A percentile compares a stretch with the other conserved stretches of the same genome.
phyloP scores from a whole-genome alignment of 2,797 vertebrate genomes.

The Lacerta agilis region DNA sequence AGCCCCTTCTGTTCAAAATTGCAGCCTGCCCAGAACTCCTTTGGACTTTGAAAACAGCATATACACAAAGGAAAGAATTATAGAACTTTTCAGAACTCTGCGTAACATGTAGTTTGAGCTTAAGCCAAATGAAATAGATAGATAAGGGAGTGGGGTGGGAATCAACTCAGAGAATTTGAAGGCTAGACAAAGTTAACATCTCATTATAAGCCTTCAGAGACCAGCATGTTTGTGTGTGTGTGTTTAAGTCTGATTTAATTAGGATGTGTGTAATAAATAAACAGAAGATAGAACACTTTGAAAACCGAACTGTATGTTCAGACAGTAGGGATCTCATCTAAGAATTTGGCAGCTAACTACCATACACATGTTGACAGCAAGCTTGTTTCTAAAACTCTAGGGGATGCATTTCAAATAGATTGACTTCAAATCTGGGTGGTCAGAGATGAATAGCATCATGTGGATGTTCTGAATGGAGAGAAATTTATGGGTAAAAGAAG shows the following conservation, averaged over 20 bases:
- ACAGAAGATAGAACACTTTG: slow-evolving; percentile 25
- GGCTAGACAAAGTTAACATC: slow-evolving; percentile 32
- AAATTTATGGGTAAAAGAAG: slow-evolving; percentile 20
- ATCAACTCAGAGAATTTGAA: slow-evolving; percentile 20
- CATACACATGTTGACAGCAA: slow-evolving; percentile 27
- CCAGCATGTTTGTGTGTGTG: background rate
- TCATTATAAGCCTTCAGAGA: slow-evolving; percentile 12
- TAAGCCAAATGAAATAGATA: slow-evolving; percentile 33
- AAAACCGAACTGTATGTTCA: slow-evolving; percentile 16
- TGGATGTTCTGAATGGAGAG: slow-evolving; percentile 18
- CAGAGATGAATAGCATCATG: slow-evolving; percentile 47
- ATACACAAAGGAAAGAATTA: slow-evolving; percentile 44
- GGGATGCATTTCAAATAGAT: slow-evolving; percentile 38
- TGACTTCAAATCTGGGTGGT: slow-evolving; percentile 44
- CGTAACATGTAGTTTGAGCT: background rate
- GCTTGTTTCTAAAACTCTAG: slow-evolving; percentile 47
- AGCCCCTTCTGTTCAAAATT: background rate
- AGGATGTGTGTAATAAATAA: slow-evolving; percentile 24
- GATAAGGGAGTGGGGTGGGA: slow-evolving; percentile 11
- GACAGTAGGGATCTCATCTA: slow-evolving; percentile 36
- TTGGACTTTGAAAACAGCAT: background rate
- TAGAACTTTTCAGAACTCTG: slow-evolving; percentile 6
- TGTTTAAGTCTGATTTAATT: slow-evolving; percentile 35
- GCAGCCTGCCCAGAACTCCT: background rate
- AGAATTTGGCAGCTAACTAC: slow-evolving; percentile 39